phyloP scores from a whole-genome alignment of 1,140 invertebrate genomes.

The Galleria mellonella region DNA sequence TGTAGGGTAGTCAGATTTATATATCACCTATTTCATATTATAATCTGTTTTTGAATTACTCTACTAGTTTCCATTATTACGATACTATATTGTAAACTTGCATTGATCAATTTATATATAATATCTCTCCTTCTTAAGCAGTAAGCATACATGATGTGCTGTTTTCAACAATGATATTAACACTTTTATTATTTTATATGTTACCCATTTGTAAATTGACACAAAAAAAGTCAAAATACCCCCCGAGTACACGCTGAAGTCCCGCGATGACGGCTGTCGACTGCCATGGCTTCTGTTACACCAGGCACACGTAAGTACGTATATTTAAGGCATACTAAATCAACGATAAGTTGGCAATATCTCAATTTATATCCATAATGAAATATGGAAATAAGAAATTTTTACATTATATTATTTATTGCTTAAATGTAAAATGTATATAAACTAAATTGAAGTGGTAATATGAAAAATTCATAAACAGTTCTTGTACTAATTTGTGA shows the following conservation, averaged over 20 bases:
- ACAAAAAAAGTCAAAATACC: slow-evolving; percentile 71
- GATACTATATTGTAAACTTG: no score
- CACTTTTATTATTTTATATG: slow-evolving; percentile 74
- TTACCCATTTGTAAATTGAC: slow-evolving; percentile 74
- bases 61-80: no score
- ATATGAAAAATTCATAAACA: no score
- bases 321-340: slow-evolving; percentile 23
- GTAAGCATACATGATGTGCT: slow-evolving; percentile 16
- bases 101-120: no score
- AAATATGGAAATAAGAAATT: no score
- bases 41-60: slow-evolving; percentile 7
- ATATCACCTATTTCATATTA: background rate
- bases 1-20: background rate
- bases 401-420: no score
- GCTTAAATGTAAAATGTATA: no score
- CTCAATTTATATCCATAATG: no score
- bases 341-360: no score
- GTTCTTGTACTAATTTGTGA: no score
- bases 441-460: no score
- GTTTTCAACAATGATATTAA: slow-evolving; percentile 71
- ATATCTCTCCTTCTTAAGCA: no score
- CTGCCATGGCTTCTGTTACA: slow-evolving; percentile 1
- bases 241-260: slow-evolving; percentile 23
- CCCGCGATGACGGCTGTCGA: slow-evolving; percentile 15
- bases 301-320: slow-evolving; percentile 52